Evolutionary conservation across 2,113 vertebrate species (phyloP).

Genomic region (Anarhynchus alexandrinus): DNA sequence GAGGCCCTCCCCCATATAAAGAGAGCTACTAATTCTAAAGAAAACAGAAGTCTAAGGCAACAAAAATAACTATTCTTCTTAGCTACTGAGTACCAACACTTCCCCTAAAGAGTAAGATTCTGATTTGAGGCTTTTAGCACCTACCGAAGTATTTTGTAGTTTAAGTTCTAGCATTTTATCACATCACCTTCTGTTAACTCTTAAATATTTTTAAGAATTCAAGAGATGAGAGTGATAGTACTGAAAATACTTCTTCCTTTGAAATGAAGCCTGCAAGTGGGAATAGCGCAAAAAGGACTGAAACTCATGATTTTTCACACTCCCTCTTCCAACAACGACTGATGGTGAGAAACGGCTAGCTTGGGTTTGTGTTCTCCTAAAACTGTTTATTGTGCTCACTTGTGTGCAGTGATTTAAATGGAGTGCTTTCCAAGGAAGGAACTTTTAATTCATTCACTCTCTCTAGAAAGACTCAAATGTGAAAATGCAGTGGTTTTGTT

Average conservation of each 20-base stretch:
- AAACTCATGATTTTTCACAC: conserved; percentile 27
- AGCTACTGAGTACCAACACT: neutral
- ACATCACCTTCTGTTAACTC: conserved; percentile 39
- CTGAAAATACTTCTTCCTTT: conserved; percentile 9
- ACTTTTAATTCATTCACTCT: neutral
- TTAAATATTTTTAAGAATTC: conserved; percentile 35
- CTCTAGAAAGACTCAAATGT: neutral
- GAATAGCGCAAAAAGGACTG: neutral
- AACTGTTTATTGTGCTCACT: neutral
- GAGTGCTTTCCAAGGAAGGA: neutral
- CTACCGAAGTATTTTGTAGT: neutral
- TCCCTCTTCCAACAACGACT: neutral
- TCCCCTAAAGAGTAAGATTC: neutral
- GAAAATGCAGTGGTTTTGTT: neutral
- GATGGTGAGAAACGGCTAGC: neutral
- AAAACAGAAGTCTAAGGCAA: neutral
- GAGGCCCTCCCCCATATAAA: neutral
- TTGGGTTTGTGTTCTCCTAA: neutral
- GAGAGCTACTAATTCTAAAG: neutral
- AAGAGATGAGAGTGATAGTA: neutral
- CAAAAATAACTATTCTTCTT: neutral
- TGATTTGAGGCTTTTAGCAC: conserved; percentile 52
- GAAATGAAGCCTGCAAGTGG: neutral
- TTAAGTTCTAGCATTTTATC: conserved; percentile 27
- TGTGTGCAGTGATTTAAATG: neutral